These are phyloP conservation scores for Hiodon alosoides DNA, from an alignment of 2,113 vertebrate genomes.

Conservation along the genomic window DNA sequence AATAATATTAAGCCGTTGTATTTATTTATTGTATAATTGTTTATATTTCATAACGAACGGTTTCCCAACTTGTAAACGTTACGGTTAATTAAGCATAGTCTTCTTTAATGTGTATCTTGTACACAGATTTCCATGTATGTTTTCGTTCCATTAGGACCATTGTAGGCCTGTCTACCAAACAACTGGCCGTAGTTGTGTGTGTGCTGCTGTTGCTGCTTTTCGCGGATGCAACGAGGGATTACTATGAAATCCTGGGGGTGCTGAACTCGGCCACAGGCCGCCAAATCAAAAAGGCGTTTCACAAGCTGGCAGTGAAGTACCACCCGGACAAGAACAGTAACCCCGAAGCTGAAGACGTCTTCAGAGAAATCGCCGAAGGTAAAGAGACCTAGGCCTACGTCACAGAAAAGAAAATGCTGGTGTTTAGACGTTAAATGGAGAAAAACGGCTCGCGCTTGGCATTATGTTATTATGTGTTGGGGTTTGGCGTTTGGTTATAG, in stretches of 20 bases:
- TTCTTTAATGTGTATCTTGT: background rate
- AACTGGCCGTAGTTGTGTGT: background rate
- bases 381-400: slow-evolving; percentile 5
- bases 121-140: background rate
- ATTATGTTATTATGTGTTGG: too few relatives aligned
- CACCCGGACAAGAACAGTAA: slow-evolving; percentile 60
- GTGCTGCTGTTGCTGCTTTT: background rate
- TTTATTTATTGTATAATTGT: too few relatives aligned
- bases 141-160: background rate
- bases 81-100: too few relatives aligned
- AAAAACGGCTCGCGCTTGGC: too few relatives aligned
- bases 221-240: slow-evolving; percentile 20
- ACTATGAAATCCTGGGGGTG: slow-evolving; percentile 45
- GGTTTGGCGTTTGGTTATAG: too few relatives aligned
- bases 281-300: slow-evolving; percentile 54
- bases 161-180: background rate
- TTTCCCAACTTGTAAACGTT: too few relatives aligned
- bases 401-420: background rate
- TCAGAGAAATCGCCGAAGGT: slow-evolving; percentile 58
- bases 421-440: too few relatives aligned
- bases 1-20: too few relatives aligned
- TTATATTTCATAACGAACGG: too few relatives aligned
- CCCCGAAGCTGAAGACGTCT: slow-evolving; percentile 44
- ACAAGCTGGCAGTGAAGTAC: slow-evolving; percentile 46
- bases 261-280: slow-evolving; percentile 38